Evolutionary conservation across 2,113 vertebrate species (phyloP).

Genomic region (Bucco capensis): DNA sequence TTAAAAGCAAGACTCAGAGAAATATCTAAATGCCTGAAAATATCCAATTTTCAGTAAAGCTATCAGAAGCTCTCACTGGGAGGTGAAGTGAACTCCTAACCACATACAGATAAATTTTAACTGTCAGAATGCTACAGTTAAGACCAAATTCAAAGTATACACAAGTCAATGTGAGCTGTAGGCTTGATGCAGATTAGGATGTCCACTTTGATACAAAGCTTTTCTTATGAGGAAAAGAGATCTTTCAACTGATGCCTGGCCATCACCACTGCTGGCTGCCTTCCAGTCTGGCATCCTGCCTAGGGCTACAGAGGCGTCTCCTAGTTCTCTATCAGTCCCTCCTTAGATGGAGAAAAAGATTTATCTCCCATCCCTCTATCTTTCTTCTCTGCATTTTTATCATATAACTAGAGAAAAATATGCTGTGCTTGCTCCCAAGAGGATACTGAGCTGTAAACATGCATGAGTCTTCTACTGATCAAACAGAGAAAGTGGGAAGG

Average conservation of each 20-base stretch:
- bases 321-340: fast-evolving
- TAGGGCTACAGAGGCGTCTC: fast-evolving
- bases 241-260: background rate
- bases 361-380: background rate
- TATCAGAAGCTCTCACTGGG: background rate
- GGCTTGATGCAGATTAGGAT: background rate
- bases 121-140: background rate
- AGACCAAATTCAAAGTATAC: background rate
- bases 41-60: background rate
- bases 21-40: background rate
- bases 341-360: background rate
- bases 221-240: background rate
- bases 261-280: background rate
- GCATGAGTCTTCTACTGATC: background rate
- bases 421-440: background rate
- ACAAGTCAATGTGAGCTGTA: background rate
- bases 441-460: background rate
- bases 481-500: background rate
- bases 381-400: background rate
- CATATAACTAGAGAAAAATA: background rate
- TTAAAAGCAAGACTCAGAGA: background rate
- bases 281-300: background rate
- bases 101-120: background rate
- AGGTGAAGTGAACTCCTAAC: background rate
- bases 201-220: background rate